Evolutionary conservation across 2,888 invertebrate species (phyloP), one percentile per base, ranked within the genome.

Genomic region (Cantharis lateralis): DNA sequence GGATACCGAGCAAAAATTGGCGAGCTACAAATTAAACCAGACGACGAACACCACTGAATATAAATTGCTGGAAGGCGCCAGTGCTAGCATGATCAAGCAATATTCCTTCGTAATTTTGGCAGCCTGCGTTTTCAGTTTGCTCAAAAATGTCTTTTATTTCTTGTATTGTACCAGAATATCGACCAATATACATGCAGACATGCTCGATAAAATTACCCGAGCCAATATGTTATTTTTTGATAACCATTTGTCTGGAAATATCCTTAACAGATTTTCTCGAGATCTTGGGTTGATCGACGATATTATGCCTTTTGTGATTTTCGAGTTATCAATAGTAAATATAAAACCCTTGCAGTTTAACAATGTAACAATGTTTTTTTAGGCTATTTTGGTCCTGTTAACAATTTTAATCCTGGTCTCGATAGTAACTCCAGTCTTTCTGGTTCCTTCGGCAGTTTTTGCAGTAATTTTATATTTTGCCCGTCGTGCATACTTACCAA

Each of bases 401-500:
- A 48, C 48, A n/a, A n/a, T 48, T n/a, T n/a, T 48, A n/a, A 48
- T 48, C 1, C n/a, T 48, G 13, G 48, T 48, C 9, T n/a, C 48
- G 7, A 7, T 48, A 48, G 48, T 48, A 69, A 69, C 10, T 20
- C 15, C 69, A 2, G 4, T 26, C 69, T 16, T 69, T 15, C 1
- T 69, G n/a, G n/a, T 66, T 9, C 20, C 24, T 24, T 66, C 64
- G 3, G 24, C 32, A 28, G 91, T 94, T 1, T 91, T 96, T 13
- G 90, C 91, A 0, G 79, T 91, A 0, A 82, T 94, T 13, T 92
- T 96, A 85, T 90, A 91, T 74, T 85, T 91, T 10, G 86, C 95
- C 10, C 86, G 95, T 15, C 87, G 89, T 3, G 89, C 93, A 81
- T 95, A 94, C 87, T 88, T 96, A 13, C 87, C 90, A 32, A 94